Percentiles rank a stretch among this genome's conserved stretches.
Evolutionary conservation across 2,113 vertebrate species (phyloP).

Genomic region (Anarhynchus alexandrinus): DNA sequence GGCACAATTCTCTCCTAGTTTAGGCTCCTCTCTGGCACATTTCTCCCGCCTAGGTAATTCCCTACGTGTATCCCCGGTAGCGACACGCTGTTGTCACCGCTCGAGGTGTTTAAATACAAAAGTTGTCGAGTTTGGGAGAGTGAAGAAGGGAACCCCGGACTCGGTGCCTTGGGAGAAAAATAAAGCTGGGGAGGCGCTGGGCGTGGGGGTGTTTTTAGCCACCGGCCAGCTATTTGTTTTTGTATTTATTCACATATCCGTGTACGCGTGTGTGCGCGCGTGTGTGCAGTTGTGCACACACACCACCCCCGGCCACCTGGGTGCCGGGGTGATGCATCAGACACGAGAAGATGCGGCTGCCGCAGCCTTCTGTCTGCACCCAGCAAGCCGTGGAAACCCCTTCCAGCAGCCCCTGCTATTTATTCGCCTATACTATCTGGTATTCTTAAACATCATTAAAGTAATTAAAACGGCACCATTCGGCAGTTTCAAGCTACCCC

Average conservation of each 20-base stretch:
- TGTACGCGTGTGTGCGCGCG: fast-evolving
- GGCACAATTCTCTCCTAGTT: neutral
- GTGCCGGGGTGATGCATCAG: neutral
- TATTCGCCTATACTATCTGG: slow-evolving; percentile 30
- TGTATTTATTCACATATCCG: neutral
- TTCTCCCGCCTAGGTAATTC: neutral
- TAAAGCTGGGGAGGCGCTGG: neutral
- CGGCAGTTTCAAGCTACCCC: slow-evolving; percentile 42
- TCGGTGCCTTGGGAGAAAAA: neutral
- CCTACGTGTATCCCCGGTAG: neutral
- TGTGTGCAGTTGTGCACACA: neutral
- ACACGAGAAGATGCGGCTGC: neutral
- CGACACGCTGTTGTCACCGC: neutral
- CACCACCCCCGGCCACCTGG: neutral
- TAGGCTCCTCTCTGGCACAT: neutral
- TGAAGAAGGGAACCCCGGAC: neutral
- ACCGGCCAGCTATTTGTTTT: neutral
- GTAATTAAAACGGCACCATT: slow-evolving; percentile 40
- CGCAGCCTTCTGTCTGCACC: neutral
- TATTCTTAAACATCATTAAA: slow-evolving; percentile 55
- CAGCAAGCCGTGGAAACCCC: neutral
- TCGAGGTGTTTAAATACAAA: neutral
- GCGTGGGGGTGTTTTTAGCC: neutral
- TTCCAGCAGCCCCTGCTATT: neutral
- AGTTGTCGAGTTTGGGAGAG: neutral